Evolutionary conservation across 2,113 vertebrate genomes (phyloP).

Genomic region (Athene noctua): DNA sequence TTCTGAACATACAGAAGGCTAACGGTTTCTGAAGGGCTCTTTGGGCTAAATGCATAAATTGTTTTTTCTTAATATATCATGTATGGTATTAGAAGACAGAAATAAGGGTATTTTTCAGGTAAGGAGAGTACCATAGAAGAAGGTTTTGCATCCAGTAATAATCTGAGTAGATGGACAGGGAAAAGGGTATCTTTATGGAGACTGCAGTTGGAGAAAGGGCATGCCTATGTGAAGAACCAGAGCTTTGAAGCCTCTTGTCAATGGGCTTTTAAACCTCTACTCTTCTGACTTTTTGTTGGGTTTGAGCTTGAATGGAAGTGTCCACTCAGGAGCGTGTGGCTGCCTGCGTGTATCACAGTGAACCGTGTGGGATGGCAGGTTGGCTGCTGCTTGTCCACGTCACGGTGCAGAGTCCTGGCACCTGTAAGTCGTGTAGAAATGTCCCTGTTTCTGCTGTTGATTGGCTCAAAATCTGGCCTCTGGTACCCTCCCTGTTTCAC

Average conservation of each 20-base stretch:
- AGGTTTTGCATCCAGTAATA: neutral
- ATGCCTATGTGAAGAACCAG: neutral
- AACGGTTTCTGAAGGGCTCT: neutral
- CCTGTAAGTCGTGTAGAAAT: accelerated
- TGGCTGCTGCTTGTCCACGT: neutral
- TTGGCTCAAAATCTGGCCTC: neutral
- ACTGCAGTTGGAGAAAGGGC: neutral
- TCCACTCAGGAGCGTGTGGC: accelerated
- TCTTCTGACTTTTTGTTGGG: neutral
- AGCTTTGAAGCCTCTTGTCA: neutral
- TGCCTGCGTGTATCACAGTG: accelerated
- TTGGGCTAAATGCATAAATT: neutral
- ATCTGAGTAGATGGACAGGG: neutral
- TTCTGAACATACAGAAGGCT: neutral
- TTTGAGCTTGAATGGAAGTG: neutral
- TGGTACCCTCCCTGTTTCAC: neutral
- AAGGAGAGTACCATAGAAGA: neutral
- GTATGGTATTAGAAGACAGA: neutral
- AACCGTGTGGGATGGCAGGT: neutral
- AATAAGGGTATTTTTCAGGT: neutral
- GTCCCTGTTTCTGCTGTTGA: neutral
- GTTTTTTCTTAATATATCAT: neutral
- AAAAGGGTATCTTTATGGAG: neutral
- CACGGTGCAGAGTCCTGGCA: neutral
- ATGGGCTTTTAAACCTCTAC: neutral